Evolutionary conservation across 2,888 invertebrate species (phyloP).

Genomic region (Limenitis camilla): DNA sequence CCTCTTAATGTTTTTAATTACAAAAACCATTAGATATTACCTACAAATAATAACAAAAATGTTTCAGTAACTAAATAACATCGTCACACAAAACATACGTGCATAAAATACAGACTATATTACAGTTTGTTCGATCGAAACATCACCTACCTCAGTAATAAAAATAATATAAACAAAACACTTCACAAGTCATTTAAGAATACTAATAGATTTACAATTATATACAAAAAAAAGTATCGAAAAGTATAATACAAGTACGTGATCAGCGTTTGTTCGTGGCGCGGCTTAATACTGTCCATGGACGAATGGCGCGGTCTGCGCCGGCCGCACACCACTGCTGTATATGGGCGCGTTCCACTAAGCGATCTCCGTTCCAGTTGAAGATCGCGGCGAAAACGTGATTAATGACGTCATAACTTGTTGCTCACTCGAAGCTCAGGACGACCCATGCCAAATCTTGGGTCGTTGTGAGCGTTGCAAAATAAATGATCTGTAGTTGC

Average conservation of each 20-base stretch:
- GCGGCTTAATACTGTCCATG: constrained; percentile 48
- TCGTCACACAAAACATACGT: constrained; percentile 20
- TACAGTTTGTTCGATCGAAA: constrained; percentile 24
- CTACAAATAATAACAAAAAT: constrained; percentile 24
- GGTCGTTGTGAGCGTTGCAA: no score
- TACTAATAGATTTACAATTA: constrained; percentile 67
- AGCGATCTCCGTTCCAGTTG: no score
- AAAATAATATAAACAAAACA: constrained; percentile 34
- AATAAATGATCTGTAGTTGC: no score
- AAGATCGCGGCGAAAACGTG: no score
- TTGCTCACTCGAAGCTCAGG: no score
- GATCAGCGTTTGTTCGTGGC: constrained; percentile 40
- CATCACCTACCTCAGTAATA: constrained; percentile 17
- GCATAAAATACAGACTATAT: constrained; percentile 17
- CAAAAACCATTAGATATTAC: constrained; percentile 11
- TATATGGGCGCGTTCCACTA: no score
- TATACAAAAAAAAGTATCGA: constrained; percentile 67
- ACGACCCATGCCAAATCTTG: no score
- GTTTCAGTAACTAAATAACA: constrained; percentile 20
- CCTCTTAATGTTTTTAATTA: constrained; percentile 10
- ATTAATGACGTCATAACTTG: no score
- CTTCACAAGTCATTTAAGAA: constrained; percentile 54
- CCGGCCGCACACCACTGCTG: no score
- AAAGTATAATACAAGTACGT: constrained; percentile 56
- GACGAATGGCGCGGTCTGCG: constrained; percentile 36